Base-by-base conservation (phyloP, 92 coral and sea anemone genomes). In the Chrysogorgia sp. region DNA sequence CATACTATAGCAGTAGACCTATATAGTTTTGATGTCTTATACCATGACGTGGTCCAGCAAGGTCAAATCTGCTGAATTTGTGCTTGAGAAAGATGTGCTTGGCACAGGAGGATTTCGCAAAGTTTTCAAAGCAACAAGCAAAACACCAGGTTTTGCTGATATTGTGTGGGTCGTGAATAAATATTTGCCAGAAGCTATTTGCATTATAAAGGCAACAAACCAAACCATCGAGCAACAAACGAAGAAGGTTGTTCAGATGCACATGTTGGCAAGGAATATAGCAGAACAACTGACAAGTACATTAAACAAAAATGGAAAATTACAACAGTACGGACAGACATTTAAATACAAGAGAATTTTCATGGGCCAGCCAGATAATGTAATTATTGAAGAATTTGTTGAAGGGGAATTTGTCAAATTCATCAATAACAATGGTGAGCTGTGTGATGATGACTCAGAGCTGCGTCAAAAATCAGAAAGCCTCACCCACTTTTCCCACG, bases 181-280 rank as follows among this genome's bases (percentile, higher is more conserved):
- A 67, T 82, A 88, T 62, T 56, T 77, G 64, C 77, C 85, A 25
- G 77, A 72, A 69, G 63, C 92, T 50, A 37, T 77, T 67, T 35
- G 65, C 41, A 84, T 82, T 64, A 89, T 89, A 37, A 69, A 85
- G 24, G 56, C 67, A n/a, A 74, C 83, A 60, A 66, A 74, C 25
- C 88, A 85, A 72, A 79, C 87, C 40, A 81, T 86, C n/a, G 88
- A 86, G 45, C 74, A 79, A 48, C 93, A 89, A 34, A 66, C 92
- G n/a, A 85, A 82, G 59, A 82, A 85, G 63, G 76, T 78, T 14
- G 88, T 85, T 2, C 92, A 89, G 48, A 86, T 89, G 90, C 90
- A 89, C 69, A 58, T 74, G 64, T 61, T 89, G 29, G 88, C 88
- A n/a, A 80, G 81, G 61, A 89, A 83, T 76, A 66, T 89, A 50